These are phyloP conservation scores for Hydropsyche tenuis DNA, from an alignment of 1,140 invertebrate species.

Conservation along the genomic window DNA sequence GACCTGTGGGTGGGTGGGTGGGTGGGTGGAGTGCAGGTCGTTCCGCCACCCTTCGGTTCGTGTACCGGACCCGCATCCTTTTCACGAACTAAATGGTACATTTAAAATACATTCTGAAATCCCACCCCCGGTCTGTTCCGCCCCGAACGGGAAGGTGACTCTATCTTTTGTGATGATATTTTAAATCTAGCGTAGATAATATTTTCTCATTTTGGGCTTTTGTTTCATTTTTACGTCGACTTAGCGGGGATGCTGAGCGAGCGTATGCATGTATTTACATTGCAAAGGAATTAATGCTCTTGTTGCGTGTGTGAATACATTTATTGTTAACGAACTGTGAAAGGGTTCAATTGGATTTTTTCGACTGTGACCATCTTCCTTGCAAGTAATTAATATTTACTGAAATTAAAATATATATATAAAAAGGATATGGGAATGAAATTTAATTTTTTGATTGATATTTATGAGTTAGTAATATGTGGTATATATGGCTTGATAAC, in stretches of 20 bases:
- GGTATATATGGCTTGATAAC: no score
- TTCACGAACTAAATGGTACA: conserved; percentile 50
- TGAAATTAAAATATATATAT: no score
- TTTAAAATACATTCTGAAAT: conserved; percentile 50
- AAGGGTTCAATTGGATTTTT: conserved; percentile 33
- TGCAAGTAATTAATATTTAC: no score
- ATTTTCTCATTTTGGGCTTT: conserved; percentile 50
- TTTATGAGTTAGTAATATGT: no score
- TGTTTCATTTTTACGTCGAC: conserved; percentile 44
- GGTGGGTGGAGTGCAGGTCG: not conserved
- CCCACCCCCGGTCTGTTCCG: not conserved
- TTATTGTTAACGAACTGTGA: conserved; percentile 35
- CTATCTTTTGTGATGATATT: conserved; percentile 51
- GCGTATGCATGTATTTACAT: not conserved
- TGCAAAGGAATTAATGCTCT: not conserved
- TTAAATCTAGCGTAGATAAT: conserved; percentile 51
- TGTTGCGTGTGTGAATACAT: not conserved
- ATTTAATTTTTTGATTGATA: no score
- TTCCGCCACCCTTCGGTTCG: not conserved
- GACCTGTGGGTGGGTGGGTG: not conserved
- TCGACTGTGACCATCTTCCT: no score
- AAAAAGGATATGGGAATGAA: no score
- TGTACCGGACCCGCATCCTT: conserved; percentile 39
- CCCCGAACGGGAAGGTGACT: conserved; percentile 33
- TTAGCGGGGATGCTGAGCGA: not conserved